These are phyloP conservation scores for Euphonia xanthogaster DNA, from an alignment of 2,797 vertebrate genomes.

Conservation along the genomic window DNA sequence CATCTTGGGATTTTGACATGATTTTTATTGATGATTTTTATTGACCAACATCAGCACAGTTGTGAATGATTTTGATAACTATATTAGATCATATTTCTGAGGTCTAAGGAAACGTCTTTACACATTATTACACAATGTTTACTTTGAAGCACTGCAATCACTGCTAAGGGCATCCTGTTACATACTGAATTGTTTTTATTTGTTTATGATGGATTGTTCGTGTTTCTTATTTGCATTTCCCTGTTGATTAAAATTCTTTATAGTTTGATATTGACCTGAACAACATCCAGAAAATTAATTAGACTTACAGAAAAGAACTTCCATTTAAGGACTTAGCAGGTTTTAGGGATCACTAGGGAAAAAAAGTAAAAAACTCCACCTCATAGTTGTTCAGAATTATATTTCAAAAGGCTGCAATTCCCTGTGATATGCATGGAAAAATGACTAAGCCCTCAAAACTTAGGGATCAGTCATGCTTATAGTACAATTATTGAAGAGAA, in stretches of 20 bases:
- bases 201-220: background rate
- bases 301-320: background rate
- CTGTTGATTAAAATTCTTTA: background rate
- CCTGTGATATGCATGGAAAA: background rate
- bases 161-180: background rate
- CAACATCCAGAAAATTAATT: background rate
- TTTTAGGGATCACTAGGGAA: background rate
- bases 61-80: slow-evolving; percentile 14
- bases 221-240: background rate
- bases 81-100: background rate
- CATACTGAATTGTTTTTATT: background rate
- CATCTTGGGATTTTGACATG: background rate
- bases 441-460: background rate
- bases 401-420: background rate
- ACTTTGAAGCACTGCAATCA: background rate
- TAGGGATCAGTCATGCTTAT: background rate
- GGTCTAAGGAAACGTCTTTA: background rate
- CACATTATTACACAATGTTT: background rate
- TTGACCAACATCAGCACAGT: background rate
- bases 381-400: background rate
- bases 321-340: background rate
- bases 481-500: background rate
- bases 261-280: background rate
- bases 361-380: background rate
- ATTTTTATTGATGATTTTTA: slow-evolving; percentile 26